Evolutionary conservation across 2,888 invertebrate genomes (phyloP).

Genomic region (Periphyllus acericola): DNA sequence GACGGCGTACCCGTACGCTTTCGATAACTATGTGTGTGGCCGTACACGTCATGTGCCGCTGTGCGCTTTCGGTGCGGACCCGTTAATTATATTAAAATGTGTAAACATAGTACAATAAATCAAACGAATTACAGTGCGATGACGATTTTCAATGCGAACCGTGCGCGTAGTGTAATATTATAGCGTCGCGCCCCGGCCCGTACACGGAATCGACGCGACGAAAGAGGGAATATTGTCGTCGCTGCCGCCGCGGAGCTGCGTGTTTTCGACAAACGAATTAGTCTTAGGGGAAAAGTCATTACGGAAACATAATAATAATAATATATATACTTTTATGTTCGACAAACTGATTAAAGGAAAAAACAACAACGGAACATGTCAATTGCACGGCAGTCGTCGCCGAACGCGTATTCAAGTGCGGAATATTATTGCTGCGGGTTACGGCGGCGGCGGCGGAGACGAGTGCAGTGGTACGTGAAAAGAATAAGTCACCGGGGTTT

Average conservation of each 20-base stretch:
- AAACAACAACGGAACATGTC: conserved; percentile 53
- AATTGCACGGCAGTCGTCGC: conserved; percentile 42
- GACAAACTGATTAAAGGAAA: conserved; percentile 48
- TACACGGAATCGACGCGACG: neutral
- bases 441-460: conserved; percentile 6
- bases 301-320: neutral
- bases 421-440: conserved; percentile 14
- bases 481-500: conserved; percentile 21
- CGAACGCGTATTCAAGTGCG: conserved; percentile 3
- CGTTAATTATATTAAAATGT: too few relatives aligned
- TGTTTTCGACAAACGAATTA: conserved; percentile 55
- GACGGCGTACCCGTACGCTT: too few relatives aligned
- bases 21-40: too few relatives aligned
- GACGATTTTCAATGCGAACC: neutral
- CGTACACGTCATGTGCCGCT: too few relatives aligned
- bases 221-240: conserved; percentile 14
- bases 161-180: too few relatives aligned
- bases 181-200: too few relatives aligned
- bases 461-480: conserved; percentile 43
- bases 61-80: too few relatives aligned
- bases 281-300: conserved; percentile 53
- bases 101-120: too few relatives aligned
- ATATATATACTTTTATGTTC: conserved; percentile 47
- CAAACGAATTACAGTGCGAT: neutral
- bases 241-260: neutral